Evolutionary conservation across 2,113 vertebrate species (phyloP).

Genomic region (Triplophysa rosa): DNA sequence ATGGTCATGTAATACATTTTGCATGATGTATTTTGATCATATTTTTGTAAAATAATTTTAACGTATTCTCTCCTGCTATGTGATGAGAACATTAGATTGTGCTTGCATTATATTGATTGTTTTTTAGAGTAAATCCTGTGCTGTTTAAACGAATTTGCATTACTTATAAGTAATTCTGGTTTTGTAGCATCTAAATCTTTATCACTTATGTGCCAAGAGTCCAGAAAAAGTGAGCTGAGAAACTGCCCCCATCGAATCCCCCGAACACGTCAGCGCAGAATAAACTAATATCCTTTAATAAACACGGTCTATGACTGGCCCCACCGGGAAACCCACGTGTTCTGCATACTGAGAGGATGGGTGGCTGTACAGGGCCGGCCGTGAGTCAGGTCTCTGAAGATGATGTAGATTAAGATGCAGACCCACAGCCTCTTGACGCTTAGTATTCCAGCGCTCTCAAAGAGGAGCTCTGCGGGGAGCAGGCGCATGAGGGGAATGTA

Average conservation of each 20-base stretch:
- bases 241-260: constrained; percentile 1
- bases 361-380: not conserved
- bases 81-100: too few relatives aligned
- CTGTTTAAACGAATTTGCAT: too few relatives aligned
- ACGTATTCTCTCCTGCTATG: too few relatives aligned
- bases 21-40: too few relatives aligned
- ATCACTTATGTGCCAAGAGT: not conserved
- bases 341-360: constrained; percentile 15
- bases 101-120: too few relatives aligned
- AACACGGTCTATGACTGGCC: constrained; percentile 33
- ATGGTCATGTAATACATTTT: too few relatives aligned
- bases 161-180: too few relatives aligned
- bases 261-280: constrained; percentile 30
- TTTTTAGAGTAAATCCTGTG: too few relatives aligned
- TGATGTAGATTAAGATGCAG: constrained; percentile 60
- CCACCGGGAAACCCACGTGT: constrained; percentile 21
- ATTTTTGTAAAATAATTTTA: too few relatives aligned
- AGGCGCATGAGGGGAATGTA: constrained; percentile 70
- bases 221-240: not conserved
- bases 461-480: constrained; percentile 53
- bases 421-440: constrained; percentile 49
- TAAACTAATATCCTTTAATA: constrained; percentile 49
- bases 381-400: constrained; percentile 24
- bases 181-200: not conserved
- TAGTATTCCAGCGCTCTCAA: constrained; percentile 62